Evolutionary conservation across 2,888 invertebrate species (phyloP).

Genomic region (Chrysotoxum bicinctum): DNA sequence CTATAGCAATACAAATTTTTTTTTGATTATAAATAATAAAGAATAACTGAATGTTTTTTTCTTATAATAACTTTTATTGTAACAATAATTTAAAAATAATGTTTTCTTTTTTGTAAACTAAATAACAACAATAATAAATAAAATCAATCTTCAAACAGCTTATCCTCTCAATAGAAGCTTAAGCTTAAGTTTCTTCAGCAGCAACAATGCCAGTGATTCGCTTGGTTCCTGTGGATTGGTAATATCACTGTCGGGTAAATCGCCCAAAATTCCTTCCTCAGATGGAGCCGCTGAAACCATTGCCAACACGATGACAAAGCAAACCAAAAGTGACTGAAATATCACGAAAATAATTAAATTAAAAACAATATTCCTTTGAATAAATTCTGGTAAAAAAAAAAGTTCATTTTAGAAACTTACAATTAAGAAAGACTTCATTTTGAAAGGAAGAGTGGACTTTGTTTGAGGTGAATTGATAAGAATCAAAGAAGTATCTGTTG

Average conservation of each 20-base stretch:
- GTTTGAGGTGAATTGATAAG: background rate
- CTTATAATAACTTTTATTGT: background rate
- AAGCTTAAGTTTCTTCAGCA: constrained; percentile 14
- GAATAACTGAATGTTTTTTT: background rate
- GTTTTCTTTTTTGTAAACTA: background rate
- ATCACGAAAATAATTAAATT: background rate
- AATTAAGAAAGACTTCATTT: constrained; percentile 7
- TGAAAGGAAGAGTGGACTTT: background rate
- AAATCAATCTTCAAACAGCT: background rate
- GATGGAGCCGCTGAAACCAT: constrained; percentile 9
- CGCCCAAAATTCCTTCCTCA: constrained; percentile 22
- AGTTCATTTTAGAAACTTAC: background rate
- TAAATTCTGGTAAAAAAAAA: background rate
- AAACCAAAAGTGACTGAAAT: constrained; percentile 13
- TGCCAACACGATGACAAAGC: background rate
- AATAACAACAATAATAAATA: background rate
- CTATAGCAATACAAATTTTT: too few relatives aligned
- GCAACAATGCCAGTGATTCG: background rate
- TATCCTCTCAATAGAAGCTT: constrained; percentile 2
- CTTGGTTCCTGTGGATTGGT: constrained; percentile 8
- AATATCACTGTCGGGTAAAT: constrained; percentile 5
- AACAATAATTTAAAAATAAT: constrained; percentile 2
- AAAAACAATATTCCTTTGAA: background rate
- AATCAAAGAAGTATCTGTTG: background rate
- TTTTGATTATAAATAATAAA: too few relatives aligned